Evolutionary conservation across 2,113 vertebrate genomes (phyloP).

Genomic region (Protobothrops flavoviridis): DNA sequence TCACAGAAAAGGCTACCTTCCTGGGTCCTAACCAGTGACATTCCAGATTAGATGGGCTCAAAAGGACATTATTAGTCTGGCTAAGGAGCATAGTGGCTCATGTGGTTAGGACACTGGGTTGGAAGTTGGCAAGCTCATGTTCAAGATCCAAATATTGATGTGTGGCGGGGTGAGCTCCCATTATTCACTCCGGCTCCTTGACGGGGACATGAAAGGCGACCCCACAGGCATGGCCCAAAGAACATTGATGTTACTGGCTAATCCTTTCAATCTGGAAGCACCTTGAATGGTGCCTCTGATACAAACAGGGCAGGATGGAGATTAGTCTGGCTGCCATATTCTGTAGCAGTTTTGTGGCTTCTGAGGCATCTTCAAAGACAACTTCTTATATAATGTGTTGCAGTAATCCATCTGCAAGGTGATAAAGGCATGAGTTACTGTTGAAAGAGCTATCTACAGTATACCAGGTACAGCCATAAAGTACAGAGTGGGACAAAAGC

Average conservation of each 20-base stretch:
- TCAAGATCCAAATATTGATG: not conserved
- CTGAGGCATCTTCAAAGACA: not conserved
- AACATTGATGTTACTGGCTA: not conserved
- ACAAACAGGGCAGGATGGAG: not conserved
- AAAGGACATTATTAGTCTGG: not conserved
- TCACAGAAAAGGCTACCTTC: not conserved
- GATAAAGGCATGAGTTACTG: not conserved
- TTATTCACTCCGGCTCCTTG: not conserved
- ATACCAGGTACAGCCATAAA: not conserved
- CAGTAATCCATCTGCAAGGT: not conserved
- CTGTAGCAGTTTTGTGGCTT: not conserved
- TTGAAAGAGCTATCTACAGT: not conserved
- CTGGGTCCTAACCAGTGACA: not conserved
- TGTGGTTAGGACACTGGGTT: not conserved
- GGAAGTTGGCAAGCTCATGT: not conserved
- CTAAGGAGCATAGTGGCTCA: too few relatives aligned
- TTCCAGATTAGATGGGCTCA: not conserved
- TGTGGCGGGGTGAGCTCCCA: not conserved
- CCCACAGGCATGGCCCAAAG: not conserved
- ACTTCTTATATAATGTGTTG: not conserved
- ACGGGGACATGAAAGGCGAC: not conserved
- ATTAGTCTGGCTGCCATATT: not conserved
- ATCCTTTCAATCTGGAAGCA: not conserved
- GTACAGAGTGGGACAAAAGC: not conserved
- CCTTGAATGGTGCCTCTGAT: not conserved